phyloP scores from a whole-genome alignment of 2,113 vertebrate genomes.

The Stigmatopora argus region DNA sequence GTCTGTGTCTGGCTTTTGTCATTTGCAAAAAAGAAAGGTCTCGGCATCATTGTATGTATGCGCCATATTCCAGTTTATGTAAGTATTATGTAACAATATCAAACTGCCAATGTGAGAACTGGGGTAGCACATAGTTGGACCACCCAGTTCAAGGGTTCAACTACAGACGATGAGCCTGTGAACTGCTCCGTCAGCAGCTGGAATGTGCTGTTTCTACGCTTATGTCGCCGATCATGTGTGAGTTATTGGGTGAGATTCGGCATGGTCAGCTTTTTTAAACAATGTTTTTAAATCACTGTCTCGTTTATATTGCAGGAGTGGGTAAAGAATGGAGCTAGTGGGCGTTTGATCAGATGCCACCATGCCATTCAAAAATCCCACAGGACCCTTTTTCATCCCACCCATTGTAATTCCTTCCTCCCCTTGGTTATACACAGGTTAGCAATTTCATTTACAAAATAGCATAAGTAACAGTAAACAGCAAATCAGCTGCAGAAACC shows the following conservation, averaged over 20 bases:
- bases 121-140: background rate
- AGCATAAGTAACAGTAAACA: too few species aligned
- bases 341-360: background rate
- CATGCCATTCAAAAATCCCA: background rate
- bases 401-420: background rate
- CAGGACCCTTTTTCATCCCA: background rate
- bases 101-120: background rate
- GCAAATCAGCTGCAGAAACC: too few species aligned
- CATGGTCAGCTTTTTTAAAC: background rate
- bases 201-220: conserved; percentile 13
- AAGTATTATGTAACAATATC: background rate
- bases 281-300: background rate
- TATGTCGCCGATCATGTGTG: background rate
- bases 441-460: too few species aligned
- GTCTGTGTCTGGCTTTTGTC: background rate
- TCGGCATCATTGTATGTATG: background rate
- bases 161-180: background rate
- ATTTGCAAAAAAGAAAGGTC: background rate
- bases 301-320: background rate
- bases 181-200: conserved; percentile 27
- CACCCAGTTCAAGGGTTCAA: background rate
- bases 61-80: background rate
- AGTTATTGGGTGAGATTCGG: background rate
- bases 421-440: too few species aligned
- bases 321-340: background rate